Base-by-base conservation (phyloP, 1,140 invertebrate species). In the Drosophila varians region DNA sequence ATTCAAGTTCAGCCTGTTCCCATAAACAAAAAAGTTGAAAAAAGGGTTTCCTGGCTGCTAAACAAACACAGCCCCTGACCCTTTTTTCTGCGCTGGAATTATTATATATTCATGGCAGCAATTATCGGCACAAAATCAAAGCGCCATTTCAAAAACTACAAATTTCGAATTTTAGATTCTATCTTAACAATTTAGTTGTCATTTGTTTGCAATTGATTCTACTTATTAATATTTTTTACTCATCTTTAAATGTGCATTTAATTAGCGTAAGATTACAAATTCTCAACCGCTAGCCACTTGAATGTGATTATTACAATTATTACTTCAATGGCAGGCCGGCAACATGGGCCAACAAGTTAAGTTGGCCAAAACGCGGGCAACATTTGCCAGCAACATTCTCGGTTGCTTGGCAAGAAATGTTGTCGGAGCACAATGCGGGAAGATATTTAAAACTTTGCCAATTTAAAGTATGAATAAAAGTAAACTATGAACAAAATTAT, bases 51-150 rank as follows among this genome's bases (percentile, higher is more conserved):
- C 75, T 60, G 74, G 65, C 55, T 31, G 14, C 65, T 70, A 79
- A 80, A 62, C 72, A 80, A 80, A 80, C 52, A 72, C 14, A 36
- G 6, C 40, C 70, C 51, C 51, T 47, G 14, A 36, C 72, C 55
- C 38, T 57, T 65, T 61, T 56, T 46, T n/a, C n/a, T 26, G 60
- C 53, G 43, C 14, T 51, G 53, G 52, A 83, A 75, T 57, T 80
- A 86, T 86, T 86, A 77, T 70, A 80, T 80, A 86, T 86, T 86
- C 80, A 86, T 86, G 82, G 73, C 80, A 66, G 76, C 82, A 87
- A 86, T 86, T 86, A 87, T 86, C 80, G 80, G 80, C 66, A 58
- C 28, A 72, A 69, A 73, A 76, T 84, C 80, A 84, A 84, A 64
- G 60, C 55, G 55, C 42, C 42, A 64, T 47, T 64, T 38, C 42